Base-by-base conservation (phyloP, 2,888 invertebrate species). In the Gerris lacustris region DNA sequence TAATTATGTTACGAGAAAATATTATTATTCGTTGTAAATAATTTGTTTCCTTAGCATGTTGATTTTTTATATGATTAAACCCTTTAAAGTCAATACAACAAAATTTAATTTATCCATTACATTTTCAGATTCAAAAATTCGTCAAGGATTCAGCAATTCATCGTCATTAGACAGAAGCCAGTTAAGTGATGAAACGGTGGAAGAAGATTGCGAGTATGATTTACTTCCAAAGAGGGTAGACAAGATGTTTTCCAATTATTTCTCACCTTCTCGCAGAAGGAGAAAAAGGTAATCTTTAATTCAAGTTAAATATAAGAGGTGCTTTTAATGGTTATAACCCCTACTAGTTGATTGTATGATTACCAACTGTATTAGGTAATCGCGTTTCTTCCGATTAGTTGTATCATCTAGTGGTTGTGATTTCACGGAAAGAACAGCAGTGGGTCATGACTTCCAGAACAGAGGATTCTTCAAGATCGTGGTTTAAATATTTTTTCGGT, bases 181-280 rank as follows among this genome's bases (percentile, higher is more conserved):
- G 55, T 15, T 55, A 11, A 55, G 55, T 55, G 55, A 55, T 55
- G 55, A 55, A 15, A 55, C 55, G 9, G 55, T 15, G 55, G 55
- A 55, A 55, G 55, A 55, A 55, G 55, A 55, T 55, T 55, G 55
- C 15, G 55, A 55, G 15, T 11, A 55, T 55, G 55, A 55, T 55
- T 55, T 55, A 55, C 55, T 55, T 11, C 55, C 55, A 55, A 55
- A 55, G 55, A 55, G 55, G 15, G 55, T 55, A 15, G 55, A 55
- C 55, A 55, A 55, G 15, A 55, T 55, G 55, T 55, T 55, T 55
- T 55, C 55, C 15, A 55, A 55, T 55, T 55, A 55, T 55, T 55
- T 55, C 55, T 55, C 55, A 55, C 55, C 55, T 15, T 55, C 55
- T 11, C 9, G 55, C 11, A 55, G 55, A 15, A 9, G 55, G 55